Percentiles rank a stretch among this genome's conserved stretches.
Evolutionary conservation across 2,113 vertebrate species (phyloP).

Genomic region (Craseonycteris thonglongyai): DNA sequence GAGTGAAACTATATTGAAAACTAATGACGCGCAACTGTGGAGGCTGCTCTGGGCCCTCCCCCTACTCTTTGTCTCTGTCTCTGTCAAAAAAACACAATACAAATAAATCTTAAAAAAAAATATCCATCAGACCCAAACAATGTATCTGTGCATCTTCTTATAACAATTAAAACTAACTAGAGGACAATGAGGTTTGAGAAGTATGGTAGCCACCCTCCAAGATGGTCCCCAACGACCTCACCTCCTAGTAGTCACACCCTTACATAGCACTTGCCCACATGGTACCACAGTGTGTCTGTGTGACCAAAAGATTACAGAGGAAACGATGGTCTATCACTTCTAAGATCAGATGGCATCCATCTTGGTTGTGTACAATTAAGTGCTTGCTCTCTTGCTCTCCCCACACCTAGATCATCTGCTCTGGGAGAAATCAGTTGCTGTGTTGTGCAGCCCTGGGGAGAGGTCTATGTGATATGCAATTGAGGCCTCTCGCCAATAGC

Average conservation of each 20-base stretch:
- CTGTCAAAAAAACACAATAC: too few relatives aligned
- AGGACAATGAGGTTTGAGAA: neutral
- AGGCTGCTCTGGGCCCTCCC: too few relatives aligned
- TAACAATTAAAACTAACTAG: neutral
- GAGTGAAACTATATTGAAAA: too few relatives aligned
- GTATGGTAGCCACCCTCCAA: neutral
- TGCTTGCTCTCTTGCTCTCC: too few relatives aligned
- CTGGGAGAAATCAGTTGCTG: neutral
- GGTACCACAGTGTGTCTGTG: neutral
- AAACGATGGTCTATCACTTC: neutral
- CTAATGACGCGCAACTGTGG: too few relatives aligned
- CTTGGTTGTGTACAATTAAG: neutral
- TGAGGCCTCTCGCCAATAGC: neutral
- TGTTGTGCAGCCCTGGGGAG: neutral
- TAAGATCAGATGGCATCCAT: neutral
- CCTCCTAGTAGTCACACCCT: neutral
- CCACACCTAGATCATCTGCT: neutral
- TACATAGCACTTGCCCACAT: neutral
- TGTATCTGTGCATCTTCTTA: neutral
- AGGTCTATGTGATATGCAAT: neutral
- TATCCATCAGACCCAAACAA: neutral
- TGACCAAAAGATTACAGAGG: neutral
- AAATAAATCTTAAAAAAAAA: too few relatives aligned
- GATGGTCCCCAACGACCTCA: rapidly evolving
- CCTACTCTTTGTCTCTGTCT: too few relatives aligned